Base-by-base conservation (phyloP, 2,888 invertebrate species). In the Tiliacea aurago region DNA sequence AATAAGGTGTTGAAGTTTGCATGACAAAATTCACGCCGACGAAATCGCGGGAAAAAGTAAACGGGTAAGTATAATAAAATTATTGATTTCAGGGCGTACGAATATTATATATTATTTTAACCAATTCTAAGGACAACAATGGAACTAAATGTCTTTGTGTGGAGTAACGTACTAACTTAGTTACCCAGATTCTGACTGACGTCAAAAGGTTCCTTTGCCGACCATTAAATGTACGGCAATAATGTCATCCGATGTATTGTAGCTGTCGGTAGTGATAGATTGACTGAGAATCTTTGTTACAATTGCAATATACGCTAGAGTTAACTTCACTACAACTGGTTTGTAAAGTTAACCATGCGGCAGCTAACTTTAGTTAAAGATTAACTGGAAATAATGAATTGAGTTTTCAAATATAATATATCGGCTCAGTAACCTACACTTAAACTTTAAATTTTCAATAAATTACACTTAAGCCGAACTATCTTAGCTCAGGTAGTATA, bases 361-460 rank as follows among this genome's bases (percentile, higher is more conserved):
- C 18, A 45, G 2, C 1, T 49, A 28, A 51, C 10, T 18, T n/a
- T 23, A 28, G 23, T 18, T 15, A 49, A 41, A 47, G 41, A 41
- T 69, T 1, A 41, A 13, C 15, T 20, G 18, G 13, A 4, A 49
- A 33, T 33, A 18, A 20, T 56, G 0, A 37, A 49, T 64, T 49
- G 1, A 58, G n/a, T 45, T 51, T 74, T 65, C 43, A 65, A 43
- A 56, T 56, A 66, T 65, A 43, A 56, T 56, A 66, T 65, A 43
- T 41, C 13, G 20, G 41, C 53, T 69, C 37, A 1, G 41, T 69
- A 37, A 76, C 41, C 15, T 58, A 56, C 51, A 51, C n/a, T 66
- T 28, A 47, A 70, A 70, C 53, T 66, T 70, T 63, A 1, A 55
- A 63, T 56, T 63, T 69, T 55, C 76, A 56, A 77, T 83, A 64